Evolutionary conservation across 2,113 vertebrate species (phyloP), one percentile per base, ranked within the genome.

Genomic region (Chaetura pelagica): DNA sequence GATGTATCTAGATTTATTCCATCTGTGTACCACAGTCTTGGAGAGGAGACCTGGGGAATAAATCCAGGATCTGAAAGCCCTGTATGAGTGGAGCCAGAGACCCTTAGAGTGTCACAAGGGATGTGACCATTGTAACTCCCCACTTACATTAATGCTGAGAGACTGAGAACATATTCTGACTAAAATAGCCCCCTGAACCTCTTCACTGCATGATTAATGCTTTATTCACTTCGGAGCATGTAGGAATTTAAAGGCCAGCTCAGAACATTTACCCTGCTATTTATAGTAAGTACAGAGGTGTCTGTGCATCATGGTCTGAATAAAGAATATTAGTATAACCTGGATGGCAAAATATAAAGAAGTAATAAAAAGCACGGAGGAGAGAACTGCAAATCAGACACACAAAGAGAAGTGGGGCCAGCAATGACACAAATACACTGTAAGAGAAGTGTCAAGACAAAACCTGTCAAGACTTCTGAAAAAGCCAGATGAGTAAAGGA

Each of bases 171-270:
- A 5, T 68, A 52, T 88, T 74, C 30, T 1, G 18, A 73, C 44
- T 49, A 82, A 92, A 94, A 86, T 73, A 88, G 54, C 24, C 22
- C 49, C 54, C 34, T 62, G 35, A 69, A 91, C 67, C 26, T 75
- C 55, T 87, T 80, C 59, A 66, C 30, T 55, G 63, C 38, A 54
- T 88, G 75, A 95, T 20, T 94, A 82, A 92, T 2, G 4, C 42
- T 91, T 93, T 66, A 87, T 35, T 85, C 82, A 68, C 32, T 85
- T 79, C 2, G 9, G 30, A 80, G 63, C 55, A 67, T 79, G 58
- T 22, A 73, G 79, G 51, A 90, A 83, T 90, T 79, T 76, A 86
- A 93, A 93, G 82, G 63, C n/a, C 63, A 77, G 54, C 85, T 95
- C 34, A 76, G 71, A 96, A 93, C 26, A 85, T 77, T 90, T 92